Evolutionary conservation across 2,113 vertebrate genomes (phyloP).

Genomic region (Hiodon alosoides): DNA sequence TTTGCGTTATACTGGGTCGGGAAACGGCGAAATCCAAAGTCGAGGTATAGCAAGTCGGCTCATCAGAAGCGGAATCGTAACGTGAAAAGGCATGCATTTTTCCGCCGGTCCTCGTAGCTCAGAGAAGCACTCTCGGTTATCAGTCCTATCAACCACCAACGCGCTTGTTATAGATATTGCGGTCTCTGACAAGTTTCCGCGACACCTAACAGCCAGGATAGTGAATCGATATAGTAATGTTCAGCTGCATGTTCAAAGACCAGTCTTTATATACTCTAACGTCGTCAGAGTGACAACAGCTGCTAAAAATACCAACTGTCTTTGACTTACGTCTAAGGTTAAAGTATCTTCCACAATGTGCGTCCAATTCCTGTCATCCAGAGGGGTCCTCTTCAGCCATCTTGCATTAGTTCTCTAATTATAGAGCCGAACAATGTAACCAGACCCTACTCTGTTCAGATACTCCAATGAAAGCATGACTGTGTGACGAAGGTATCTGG

Average conservation of each 20-base stretch:
- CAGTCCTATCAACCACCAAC: slow-evolving; percentile 18
- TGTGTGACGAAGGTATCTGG: too few relatives aligned
- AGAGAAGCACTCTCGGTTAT: slow-evolving; percentile 24
- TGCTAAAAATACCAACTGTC: slow-evolving; percentile 70
- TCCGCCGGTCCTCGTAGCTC: slow-evolving; percentile 46
- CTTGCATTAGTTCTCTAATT: slow-evolving; percentile 63
- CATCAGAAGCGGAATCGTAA: slow-evolving; percentile 67
- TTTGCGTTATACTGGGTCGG: slow-evolving; percentile 65
- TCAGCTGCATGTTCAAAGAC: slow-evolving; percentile 76
- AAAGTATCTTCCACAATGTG: slow-evolving; percentile 48
- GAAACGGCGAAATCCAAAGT: slow-evolving; percentile 67
- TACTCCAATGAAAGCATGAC: too few relatives aligned
- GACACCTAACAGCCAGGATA: slow-evolving; percentile 61
- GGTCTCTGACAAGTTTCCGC: slow-evolving; percentile 48
- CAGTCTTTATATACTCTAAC: slow-evolving; percentile 72
- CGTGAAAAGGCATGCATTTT: slow-evolving; percentile 84
- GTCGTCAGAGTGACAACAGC: slow-evolving; percentile 58
- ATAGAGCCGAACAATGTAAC: slow-evolving; percentile 51
- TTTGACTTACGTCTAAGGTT: slow-evolving; percentile 53
- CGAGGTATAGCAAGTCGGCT: slow-evolving; percentile 64
- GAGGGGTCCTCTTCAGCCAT: slow-evolving; percentile 38
- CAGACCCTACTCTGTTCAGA: slow-evolving; percentile 27
- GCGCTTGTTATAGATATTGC: background rate
- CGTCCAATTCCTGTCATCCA: slow-evolving; percentile 35
- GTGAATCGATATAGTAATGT: slow-evolving; percentile 81